Percentiles rank a stretch among this genome's conserved stretches.
These are phyloP conservation scores for Gastrophryne carolinensis DNA, from an alignment of 2,797 vertebrate genomes.

Conservation along the genomic window DNA sequence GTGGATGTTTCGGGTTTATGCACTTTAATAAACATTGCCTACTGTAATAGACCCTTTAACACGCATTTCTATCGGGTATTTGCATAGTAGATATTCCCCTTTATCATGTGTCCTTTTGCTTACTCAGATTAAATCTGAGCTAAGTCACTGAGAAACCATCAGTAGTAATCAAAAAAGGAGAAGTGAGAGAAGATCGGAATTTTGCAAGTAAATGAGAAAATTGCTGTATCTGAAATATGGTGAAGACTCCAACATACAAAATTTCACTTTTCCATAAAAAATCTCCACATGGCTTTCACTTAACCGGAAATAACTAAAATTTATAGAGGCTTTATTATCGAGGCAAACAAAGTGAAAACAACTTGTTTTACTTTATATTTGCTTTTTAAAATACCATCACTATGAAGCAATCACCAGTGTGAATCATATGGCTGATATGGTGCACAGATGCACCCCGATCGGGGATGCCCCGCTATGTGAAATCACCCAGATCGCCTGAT, in stretches of 20 bases:
- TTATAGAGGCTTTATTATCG: too few species aligned
- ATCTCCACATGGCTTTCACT: not conserved
- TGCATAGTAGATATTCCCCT: constrained; percentile 5
- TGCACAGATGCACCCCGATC: too few species aligned
- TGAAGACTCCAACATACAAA: not conserved
- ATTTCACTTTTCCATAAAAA: not conserved
- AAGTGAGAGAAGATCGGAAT: not conserved
- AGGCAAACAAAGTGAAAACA: too few species aligned
- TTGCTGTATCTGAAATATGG: not conserved
- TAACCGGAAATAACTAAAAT: not conserved
- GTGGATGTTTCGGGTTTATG: not conserved
- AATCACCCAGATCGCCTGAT: too few species aligned
- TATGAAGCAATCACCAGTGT: too few species aligned
- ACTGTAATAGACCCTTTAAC: not conserved
- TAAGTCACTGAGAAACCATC: not conserved
- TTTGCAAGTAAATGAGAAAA: not conserved
- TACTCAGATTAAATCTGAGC: not conserved
- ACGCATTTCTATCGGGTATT: not conserved
- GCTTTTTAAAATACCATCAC: too few species aligned
- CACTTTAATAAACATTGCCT: not conserved
- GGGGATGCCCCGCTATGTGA: too few species aligned
- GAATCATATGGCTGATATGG: too few species aligned
- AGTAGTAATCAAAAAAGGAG: not conserved
- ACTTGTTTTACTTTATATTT: too few species aligned
- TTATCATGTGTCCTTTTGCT: not conserved